These are phyloP conservation scores for Neosilurus hyrtlii DNA, from an alignment of 2,797 vertebrate species.

Conservation along the genomic window DNA sequence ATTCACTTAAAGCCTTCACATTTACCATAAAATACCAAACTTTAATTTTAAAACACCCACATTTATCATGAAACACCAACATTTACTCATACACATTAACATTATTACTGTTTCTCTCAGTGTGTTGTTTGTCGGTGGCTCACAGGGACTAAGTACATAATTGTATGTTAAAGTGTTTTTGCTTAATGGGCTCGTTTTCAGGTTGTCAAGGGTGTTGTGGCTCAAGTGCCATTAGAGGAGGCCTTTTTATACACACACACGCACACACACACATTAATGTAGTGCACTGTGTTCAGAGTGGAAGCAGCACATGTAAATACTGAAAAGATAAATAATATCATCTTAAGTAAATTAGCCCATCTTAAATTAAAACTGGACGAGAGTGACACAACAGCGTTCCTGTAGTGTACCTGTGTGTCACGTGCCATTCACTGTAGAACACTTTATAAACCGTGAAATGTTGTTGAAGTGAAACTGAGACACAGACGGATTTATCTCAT, in stretches of 20 bases:
- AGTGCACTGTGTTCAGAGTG: not conserved
- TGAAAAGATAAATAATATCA: slow-evolving; percentile 40
- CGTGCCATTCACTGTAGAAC: not conserved
- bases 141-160: slow-evolving; percentile 71
- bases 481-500: not conserved
- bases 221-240: slow-evolving; percentile 33
- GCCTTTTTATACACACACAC: slow-evolving; percentile 35
- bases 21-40: not conserved
- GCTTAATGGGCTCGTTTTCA: slow-evolving; percentile 76
- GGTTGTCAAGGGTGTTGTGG: slow-evolving; percentile 59
- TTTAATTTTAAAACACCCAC: not conserved
- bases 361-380: no score
- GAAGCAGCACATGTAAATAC: slow-evolving; percentile 48
- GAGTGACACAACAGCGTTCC: not conserved
- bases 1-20: not conserved
- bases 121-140: slow-evolving; percentile 29
- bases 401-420: not conserved
- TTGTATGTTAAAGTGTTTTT: slow-evolving; percentile 75
- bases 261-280: slow-evolving; percentile 2
- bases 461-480: not conserved
- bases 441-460: not conserved
- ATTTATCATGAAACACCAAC: not conserved
- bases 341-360: not conserved
- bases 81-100: slow-evolving; percentile 1
- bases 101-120: slow-evolving; percentile 17